Base-by-base conservation (phyloP, 2,113 vertebrate genomes). In the Myrmecophaga tridactyla region DNA sequence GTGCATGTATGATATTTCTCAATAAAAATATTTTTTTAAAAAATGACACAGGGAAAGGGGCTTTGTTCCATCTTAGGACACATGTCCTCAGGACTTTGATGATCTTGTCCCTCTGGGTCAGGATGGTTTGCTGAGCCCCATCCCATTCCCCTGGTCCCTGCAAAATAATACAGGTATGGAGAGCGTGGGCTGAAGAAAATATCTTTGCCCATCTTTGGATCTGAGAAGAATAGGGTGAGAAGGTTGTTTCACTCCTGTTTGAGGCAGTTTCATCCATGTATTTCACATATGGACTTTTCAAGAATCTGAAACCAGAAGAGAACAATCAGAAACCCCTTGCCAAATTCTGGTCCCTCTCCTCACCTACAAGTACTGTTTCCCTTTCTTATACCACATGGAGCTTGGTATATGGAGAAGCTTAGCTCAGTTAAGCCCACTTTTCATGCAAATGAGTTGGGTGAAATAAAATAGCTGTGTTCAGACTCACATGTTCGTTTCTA, bases 201-300 rank as follows among this genome's bases (percentile, higher is more conserved):
- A 7, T 97, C 98, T 58, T 97, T 34, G 0, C 97, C 98, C 92
- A 99, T 89, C 75, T 62, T 97, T 81, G 99, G 98, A 84, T 99
- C 99, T 0, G 97, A 98, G 95, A 99, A 94, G 94, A 99, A 90
- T 86, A 99, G 94, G 25, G 46, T 0, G 1, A 88, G 18, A 36
- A 99, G 0, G 31, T 34, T 98, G 99, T 86, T 87, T 95, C 51
- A 98, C 99, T 0, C 99, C 99, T 27, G 99, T 65, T 93, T 98
- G 75, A 53, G 62, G 99, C 98, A 4, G 99, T 60, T 90, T 99
- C 98, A 0, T 99, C 99, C 99, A 99, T 99, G 98, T 99, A n/a
- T n/a, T n/a, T n/a, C n/a, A n/a, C n/a, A n/a, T n/a, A n/a, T 82
- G 6, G 98, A 85, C 97, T 98, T 53, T 25, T 92, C 86, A 98